Conservation (phyloP, 2,797 vertebrate genomes). For the Sebastes steindachneri region DNA sequence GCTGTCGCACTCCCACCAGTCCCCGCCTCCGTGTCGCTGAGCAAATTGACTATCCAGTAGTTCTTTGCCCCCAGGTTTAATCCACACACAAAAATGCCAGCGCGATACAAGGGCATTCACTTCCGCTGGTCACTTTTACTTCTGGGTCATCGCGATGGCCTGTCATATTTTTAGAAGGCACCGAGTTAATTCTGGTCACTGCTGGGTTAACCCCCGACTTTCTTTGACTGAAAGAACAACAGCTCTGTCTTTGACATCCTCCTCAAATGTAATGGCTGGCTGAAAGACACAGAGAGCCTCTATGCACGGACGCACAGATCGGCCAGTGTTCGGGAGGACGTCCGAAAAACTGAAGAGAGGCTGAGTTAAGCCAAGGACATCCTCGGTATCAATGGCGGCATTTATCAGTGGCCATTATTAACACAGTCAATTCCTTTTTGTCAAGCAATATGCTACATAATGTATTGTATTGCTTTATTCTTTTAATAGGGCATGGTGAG, state of each 20-base stretch:
- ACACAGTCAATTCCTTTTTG: conserved; percentile 78
- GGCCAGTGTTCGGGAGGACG: conserved; percentile 66
- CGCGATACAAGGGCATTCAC: conserved; percentile 67
- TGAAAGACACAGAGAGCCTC: conserved; percentile 73
- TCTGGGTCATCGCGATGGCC: conserved; percentile 64
- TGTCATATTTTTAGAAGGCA: conserved; percentile 75
- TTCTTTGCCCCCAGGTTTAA: conserved; percentile 57
- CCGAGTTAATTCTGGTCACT: conserved; percentile 69
- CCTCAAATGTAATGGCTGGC: conserved; percentile 27
- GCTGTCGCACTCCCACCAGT: conserved; percentile 61
- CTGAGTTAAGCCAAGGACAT: conserved; percentile 75
- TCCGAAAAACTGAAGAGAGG: conserved; percentile 39
- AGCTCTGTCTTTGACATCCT: conserved; percentile 68
- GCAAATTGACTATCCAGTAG: conserved; percentile 64
- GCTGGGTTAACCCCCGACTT: conserved; percentile 64
- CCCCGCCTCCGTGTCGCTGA: conserved; percentile 57
- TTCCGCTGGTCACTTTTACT: conserved; percentile 74
- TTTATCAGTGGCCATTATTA: conserved; percentile 82
- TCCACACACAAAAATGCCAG: conserved; percentile 38
- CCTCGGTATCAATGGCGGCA: conserved; percentile 75
- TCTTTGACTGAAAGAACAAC: conserved; percentile 65
- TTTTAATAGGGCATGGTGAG: conserved; percentile 73
- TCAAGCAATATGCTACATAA: conserved; percentile 73
- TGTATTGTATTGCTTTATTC: conserved; percentile 70
- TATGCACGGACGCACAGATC: conserved; percentile 67